Percentiles rank a stretch among this genome's conserved stretches.
phyloP scores from a whole-genome alignment of 2,797 vertebrate species.

The Thaleichthys pacificus region DNA sequence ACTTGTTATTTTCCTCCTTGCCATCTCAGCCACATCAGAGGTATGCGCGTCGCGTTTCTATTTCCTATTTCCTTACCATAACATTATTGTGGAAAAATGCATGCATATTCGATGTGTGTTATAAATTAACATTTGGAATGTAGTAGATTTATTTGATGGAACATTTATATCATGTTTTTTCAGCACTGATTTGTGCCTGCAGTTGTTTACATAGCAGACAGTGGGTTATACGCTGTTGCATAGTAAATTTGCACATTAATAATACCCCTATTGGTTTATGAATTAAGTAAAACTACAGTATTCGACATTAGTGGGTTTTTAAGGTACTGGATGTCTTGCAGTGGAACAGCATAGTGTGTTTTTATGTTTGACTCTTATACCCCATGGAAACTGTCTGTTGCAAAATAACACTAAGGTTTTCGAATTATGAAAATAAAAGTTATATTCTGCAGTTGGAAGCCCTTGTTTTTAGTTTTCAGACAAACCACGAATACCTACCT shows the following conservation, averaged over 20 bases:
- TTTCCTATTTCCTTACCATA: constrained; percentile 14
- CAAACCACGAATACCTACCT: too few species aligned
- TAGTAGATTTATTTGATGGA: not conserved
- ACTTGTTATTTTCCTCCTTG: constrained; percentile 55
- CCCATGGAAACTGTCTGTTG: not conserved
- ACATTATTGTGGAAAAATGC: constrained; percentile 4
- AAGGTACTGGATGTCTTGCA: not conserved
- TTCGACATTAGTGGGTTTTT: not conserved
- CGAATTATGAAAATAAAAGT: not conserved
- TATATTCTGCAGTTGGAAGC: not conserved
- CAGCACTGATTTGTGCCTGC: not conserved
- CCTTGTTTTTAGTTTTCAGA: not conserved
- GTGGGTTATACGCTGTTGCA: not conserved
- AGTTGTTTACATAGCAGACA: constrained; percentile 46
- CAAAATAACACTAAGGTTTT: not conserved
- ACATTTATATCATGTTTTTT: not conserved
- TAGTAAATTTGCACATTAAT: not conserved
- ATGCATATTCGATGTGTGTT: not conserved
- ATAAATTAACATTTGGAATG: not conserved
- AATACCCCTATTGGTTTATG: not conserved
- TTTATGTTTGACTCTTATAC: not conserved
- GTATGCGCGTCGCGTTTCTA: constrained; percentile 58
- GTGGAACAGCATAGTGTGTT: not conserved
- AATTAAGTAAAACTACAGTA: not conserved
- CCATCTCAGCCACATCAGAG: constrained; percentile 65